These are phyloP conservation scores for Radopholus similis DNA, from an alignment of 1,140 invertebrate species.

Conservation along the genomic window DNA sequence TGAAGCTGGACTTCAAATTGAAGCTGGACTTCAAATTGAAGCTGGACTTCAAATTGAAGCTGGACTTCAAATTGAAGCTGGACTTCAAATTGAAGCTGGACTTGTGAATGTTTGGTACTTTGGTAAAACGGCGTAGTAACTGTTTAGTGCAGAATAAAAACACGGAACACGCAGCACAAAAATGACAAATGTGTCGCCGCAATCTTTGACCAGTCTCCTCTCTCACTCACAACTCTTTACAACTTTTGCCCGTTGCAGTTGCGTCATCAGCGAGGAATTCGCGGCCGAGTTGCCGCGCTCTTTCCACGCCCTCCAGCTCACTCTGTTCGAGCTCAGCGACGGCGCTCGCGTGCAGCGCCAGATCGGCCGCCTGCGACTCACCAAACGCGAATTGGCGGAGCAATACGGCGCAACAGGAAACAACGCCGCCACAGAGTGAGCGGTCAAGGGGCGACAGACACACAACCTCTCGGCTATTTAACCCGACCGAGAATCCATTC, in stretches of 20 bases:
- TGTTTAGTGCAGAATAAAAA: too few species aligned
- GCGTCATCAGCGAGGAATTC: slow-evolving; percentile 2
- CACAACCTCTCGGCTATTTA: too few species aligned
- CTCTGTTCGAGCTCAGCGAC: background rate
- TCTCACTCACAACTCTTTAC: background rate
- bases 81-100: background rate
- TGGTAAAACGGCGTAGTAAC: too few species aligned
- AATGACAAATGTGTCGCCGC: too few species aligned
- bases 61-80: too few species aligned
- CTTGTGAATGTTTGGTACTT: background rate
- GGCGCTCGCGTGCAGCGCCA: background rate
- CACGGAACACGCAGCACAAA: too few species aligned
- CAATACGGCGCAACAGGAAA: too few species aligned
- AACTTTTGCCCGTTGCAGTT: background rate
- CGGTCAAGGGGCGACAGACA: too few species aligned
- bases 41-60: too few species aligned
- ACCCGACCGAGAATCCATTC: background rate
- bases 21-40: too few species aligned
- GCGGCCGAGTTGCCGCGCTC: background rate
- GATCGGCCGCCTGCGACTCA: background rate
- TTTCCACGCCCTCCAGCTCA: background rate
- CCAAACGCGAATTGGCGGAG: background rate
- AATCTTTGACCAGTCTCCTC: background rate
- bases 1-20: too few species aligned
- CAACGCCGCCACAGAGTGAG: too few species aligned